Conservation (phyloP, 2,888 invertebrate genomes). For the Leptopterna dolabrata region DNA sequence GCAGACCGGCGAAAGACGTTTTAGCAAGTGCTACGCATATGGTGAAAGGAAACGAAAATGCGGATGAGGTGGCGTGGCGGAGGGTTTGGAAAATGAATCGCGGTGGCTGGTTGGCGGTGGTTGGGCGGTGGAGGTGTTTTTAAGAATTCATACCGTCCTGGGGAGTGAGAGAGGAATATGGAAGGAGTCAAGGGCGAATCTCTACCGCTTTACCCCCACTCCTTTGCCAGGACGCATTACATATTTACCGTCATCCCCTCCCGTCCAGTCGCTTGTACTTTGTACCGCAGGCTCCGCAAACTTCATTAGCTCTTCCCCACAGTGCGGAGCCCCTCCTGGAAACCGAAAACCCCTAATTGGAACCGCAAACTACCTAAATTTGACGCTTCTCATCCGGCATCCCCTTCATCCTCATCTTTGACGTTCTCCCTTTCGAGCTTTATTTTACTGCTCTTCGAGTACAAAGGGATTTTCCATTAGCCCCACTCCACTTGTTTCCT, state of each 20-base stretch:
- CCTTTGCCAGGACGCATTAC: constrained; percentile 48
- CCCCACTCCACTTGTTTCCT: background rate
- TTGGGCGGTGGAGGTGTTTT: background rate
- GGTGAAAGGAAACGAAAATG: constrained; percentile 40
- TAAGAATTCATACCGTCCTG: constrained; percentile 47
- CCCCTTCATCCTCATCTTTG: background rate
- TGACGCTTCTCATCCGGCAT: constrained; percentile 53
- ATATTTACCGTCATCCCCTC: constrained; percentile 56
- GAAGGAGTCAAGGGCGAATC: constrained; percentile 49
- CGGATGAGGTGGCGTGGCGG: background rate
- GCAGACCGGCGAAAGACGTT: constrained; percentile 26
- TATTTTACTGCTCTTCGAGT: background rate
- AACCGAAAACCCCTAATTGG: constrained; percentile 58
- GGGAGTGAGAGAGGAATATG: constrained; percentile 48
- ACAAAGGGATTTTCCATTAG: constrained; percentile 30
- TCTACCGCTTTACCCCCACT: background rate
- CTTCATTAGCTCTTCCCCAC: constrained; percentile 43
- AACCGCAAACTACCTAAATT: constrained; percentile 60
- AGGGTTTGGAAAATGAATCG: constrained; percentile 3
- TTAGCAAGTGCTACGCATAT: constrained; percentile 32
- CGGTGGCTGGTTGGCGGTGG: background rate
- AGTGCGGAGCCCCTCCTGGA: background rate
- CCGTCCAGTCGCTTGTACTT: constrained; percentile 5
- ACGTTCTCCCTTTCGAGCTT: background rate
- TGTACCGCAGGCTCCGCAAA: constrained; percentile 38